Evolutionary conservation across 2,797 vertebrate species (phyloP), one percentile per base, ranked within the genome.

Genomic region (Bovichtus variegatus): DNA sequence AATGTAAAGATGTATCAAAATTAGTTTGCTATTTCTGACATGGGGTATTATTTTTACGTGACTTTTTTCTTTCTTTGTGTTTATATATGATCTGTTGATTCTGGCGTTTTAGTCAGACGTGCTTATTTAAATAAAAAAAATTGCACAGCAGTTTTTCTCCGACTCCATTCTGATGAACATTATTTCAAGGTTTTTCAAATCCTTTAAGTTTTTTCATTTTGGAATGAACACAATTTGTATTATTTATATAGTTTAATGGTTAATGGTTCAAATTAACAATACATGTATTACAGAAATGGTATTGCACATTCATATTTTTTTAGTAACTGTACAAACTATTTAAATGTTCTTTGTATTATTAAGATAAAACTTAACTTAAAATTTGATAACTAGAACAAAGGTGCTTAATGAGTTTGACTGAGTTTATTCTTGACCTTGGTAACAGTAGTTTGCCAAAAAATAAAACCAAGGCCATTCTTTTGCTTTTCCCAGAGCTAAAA

Each of bases 71-170:
- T 75, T 51, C 41, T 76, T 71, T 77, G 43, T 88, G 78, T 92
- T 82, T 77, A 78, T 89, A 79, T 88, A 86, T 85, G 66, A 60
- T 78, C 38, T 74, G 44, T 87, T 81, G 49, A 89, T 90, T 92
- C 95, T 96, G 95, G 81, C 94, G 95, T 96, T 96, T 88, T 96
- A 96, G 95, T 95, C 95, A 94, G 95, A 92, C 18, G 86, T 89
- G 85, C 71, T 89, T 94, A 94, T 95, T 95, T 93, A 94, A 94
- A 93, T 91, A 90, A 90, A 95, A 92, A 86, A 53, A 49, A 78
- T 51, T 89, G 65, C 73, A 90, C 61, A 82, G 51, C 9, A 46
- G 50, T 41, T 36, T 36, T 34, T 78, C 29, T 71, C 9, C 3
- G 4, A 41, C 1, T 36, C 25, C n/a, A 38, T n/a, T 67, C 5